These are phyloP conservation scores for Caenorhabditis macrosperma DNA, from an alignment of 2,888 invertebrate genomes.

Conservation along the genomic window DNA sequence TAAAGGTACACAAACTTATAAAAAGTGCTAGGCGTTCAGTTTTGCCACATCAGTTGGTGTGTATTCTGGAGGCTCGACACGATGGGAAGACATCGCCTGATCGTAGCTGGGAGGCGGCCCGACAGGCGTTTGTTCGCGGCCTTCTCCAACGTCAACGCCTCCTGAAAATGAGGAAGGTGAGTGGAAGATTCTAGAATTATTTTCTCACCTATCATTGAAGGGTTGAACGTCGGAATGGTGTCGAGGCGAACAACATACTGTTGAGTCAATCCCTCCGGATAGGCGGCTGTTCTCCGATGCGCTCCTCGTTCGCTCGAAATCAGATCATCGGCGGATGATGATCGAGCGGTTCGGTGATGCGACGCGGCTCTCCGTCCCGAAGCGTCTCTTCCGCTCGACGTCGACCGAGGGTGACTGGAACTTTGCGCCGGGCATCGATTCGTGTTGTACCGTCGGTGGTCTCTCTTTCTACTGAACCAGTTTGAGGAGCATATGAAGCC, in stretches of 20 bases:
- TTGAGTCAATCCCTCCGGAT: slow-evolving; percentile 48
- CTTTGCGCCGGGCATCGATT: background rate
- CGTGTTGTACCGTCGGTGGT: background rate
- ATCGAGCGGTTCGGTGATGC: background rate
- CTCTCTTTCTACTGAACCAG: slow-evolving; percentile 39
- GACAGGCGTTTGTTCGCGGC: slow-evolving; percentile 9
- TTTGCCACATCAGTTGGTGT: slow-evolving; percentile 25
- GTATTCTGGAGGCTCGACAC: slow-evolving; percentile 61
- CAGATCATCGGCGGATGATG: slow-evolving; percentile 44
- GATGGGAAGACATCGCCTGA: slow-evolving; percentile 63
- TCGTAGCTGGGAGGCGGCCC: slow-evolving; percentile 75
- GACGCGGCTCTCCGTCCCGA: background rate
- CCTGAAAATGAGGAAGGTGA: slow-evolving; percentile 60
- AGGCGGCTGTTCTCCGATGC: slow-evolving; percentile 48
- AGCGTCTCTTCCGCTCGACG: background rate
- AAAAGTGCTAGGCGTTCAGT: slow-evolving; percentile 12
- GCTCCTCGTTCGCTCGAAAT: slow-evolving; percentile 41
- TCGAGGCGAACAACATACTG: slow-evolving; percentile 70
- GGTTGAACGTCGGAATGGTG: slow-evolving; percentile 72
- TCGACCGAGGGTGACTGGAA: background rate
- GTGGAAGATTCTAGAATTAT: background rate
- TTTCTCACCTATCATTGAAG: slow-evolving; percentile 64
- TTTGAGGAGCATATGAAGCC: slow-evolving; percentile 45
- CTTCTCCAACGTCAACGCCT: slow-evolving; percentile 52
- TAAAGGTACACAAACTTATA: too few relatives aligned